These are phyloP conservation scores for Emmelina monodactyla DNA, from an alignment of 2,888 invertebrate species.

Conservation along the genomic window DNA sequence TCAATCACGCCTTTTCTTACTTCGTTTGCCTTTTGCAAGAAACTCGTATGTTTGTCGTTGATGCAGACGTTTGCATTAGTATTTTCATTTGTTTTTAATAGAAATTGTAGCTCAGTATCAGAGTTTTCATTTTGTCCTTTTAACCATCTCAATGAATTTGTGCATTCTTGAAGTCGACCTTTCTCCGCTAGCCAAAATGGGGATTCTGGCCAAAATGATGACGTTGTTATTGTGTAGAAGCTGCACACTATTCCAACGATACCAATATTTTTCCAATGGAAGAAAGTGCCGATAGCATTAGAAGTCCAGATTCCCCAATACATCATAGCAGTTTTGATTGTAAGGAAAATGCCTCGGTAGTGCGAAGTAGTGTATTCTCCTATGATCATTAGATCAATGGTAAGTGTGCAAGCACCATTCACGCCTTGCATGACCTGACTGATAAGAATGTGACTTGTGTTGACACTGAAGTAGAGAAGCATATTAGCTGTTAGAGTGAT, in stretches of 20 bases:
- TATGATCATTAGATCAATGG: conserved; percentile 1
- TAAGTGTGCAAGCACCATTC: not conserved
- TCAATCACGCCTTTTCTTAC: no score
- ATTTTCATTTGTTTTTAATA: not conserved
- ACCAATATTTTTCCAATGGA: conserved; percentile 16
- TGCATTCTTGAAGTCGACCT: conserved; percentile 15
- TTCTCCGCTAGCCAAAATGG: conserved; percentile 17
- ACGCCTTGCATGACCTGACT: not conserved
- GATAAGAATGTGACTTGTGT: not conserved
- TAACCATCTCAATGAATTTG: conserved; percentile 14
- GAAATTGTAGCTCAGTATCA: conserved; percentile 12
- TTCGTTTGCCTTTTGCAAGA: no score
- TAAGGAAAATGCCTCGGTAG: conserved; percentile 16
- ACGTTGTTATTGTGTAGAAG: conserved; percentile 10
- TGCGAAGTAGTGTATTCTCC: conserved; percentile 10
- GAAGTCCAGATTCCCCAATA: conserved; percentile 17
- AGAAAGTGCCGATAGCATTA: conserved; percentile 15
- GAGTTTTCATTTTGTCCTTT: conserved; percentile 13
- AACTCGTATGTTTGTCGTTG: no score
- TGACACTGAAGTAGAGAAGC: not conserved
- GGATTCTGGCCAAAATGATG: conserved; percentile 15
- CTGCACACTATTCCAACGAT: conserved; percentile 6
- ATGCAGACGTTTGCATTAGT: no score
- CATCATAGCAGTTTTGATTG: conserved; percentile 14
- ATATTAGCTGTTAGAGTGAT: no score